phyloP scores from a whole-genome alignment of 2,797 vertebrate genomes.

The Erpetoichthys calabaricus region DNA sequence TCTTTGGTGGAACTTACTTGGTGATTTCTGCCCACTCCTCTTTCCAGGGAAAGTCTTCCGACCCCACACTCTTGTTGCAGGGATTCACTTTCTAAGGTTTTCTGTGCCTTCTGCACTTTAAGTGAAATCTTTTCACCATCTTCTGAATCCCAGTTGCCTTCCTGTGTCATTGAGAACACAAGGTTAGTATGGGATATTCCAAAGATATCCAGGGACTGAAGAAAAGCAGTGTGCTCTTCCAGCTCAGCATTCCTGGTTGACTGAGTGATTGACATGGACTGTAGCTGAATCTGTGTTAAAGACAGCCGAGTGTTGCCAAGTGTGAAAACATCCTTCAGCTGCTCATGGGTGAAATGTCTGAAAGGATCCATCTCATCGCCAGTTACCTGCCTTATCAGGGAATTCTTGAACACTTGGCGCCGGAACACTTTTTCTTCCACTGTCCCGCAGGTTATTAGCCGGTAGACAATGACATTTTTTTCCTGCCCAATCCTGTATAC shows the following conservation, averaged over 20 bases:
- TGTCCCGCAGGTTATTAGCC: constrained; percentile 19
- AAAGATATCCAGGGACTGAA: constrained; percentile 8
- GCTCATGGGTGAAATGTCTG: constrained; percentile 12
- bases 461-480: constrained; percentile 11
- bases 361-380: constrained; percentile 15
- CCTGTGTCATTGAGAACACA: constrained; percentile 5
- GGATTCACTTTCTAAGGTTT: constrained; percentile 8
- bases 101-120: constrained; percentile 5
- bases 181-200: constrained; percentile 14
- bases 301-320: constrained; percentile 10
- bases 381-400: constrained; percentile 13
- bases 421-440: constrained; percentile 19
- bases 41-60: too few species aligned
- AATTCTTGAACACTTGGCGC: constrained; percentile 18
- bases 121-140: constrained; percentile 8
- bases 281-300: constrained; percentile 9
- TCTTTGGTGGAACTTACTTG: too few species aligned
- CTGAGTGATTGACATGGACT: constrained; percentile 2
- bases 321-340: constrained; percentile 9
- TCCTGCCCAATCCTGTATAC: constrained; percentile 18
- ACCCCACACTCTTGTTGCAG: neutral
- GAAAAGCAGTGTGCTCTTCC: constrained; percentile 6
- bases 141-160: neutral
- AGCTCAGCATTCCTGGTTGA: neutral
- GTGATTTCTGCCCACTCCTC: too few species aligned